Base-by-base conservation (phyloP, 2,797 vertebrate genomes). In the Lepilemur ruficaudatus region DNA sequence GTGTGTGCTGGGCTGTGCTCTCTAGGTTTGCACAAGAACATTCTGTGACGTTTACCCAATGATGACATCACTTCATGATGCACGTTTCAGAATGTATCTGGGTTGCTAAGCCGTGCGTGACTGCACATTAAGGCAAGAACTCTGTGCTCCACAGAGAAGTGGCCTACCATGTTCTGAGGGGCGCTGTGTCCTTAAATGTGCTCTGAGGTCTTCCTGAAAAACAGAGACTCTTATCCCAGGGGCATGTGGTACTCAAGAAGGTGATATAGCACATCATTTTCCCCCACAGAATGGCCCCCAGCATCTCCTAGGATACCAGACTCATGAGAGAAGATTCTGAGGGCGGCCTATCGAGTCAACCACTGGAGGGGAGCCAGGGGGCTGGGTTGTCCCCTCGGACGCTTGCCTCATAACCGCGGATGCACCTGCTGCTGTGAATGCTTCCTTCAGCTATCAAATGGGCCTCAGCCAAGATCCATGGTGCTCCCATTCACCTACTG, bases 91-190 rank as follows among this genome's bases (percentile, higher is more conserved):
- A 75, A 48, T 46, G 11, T 32, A 12, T 30, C 17, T 2, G 15
- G 4, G 15, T 32, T 46, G 2, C 28, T 30, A 73, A 75, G 43
- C 17, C 4, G 5, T 20, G 9, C 4, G 0, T 20, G 28, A 32
- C 43, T 75, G 28, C 15, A 32, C 20, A 41, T 50, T 23, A 65
- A 70, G 78, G 30, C 78, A 38, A 35, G 32, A 70, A 10, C 61
- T 0, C 5, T 2, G 3, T n/a, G 76, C 12, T 65, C n/a, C 4
- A 8, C n/a, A 23, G 38, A 30, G 41, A n/a, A 3, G 46, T 18
- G 30, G 38, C 1, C n/a, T 12, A 28, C 41, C 4, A 3, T 2
- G 3, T 63, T 76, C 52, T 65, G 59, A 63, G 46, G 22, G 28
- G 25, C 17, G 1, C 25, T 7, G 17, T 73, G 11, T 69, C 20